Conservation (phyloP, 2,113 vertebrate species). For the Bubalus kerabau region DNA sequence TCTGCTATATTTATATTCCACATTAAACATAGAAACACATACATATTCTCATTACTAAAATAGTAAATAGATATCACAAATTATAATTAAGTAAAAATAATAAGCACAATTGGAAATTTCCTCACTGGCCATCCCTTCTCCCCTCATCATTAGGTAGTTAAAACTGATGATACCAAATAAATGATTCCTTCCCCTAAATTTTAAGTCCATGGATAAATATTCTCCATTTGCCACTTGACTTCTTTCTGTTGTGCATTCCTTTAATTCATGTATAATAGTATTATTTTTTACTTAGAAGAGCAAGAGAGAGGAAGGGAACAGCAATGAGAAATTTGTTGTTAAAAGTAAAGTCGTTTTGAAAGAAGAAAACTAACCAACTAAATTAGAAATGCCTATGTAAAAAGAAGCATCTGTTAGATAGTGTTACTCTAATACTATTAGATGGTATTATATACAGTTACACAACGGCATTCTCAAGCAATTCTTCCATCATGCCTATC, state of each 20-base stretch:
- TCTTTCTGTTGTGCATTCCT: neutral
- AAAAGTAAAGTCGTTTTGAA: neutral
- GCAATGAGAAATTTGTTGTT: neutral
- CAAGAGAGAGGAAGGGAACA: neutral
- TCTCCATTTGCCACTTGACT: neutral
- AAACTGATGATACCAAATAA: neutral
- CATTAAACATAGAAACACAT: neutral
- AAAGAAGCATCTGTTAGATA: neutral
- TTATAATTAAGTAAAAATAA: neutral
- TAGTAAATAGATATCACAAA: neutral
- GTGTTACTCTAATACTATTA: neutral
- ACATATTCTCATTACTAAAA: neutral
- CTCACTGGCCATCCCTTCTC: neutral
- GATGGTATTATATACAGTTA: neutral
- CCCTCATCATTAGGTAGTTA: neutral
- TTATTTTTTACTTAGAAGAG: neutral
- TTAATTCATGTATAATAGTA: neutral
- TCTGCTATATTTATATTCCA: neutral
- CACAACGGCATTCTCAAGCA: neutral
- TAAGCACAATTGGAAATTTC: neutral
- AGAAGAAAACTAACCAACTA: neutral
- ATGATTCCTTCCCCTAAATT: neutral
- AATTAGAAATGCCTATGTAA: neutral
- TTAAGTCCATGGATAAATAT: neutral
- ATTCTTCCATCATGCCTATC: neutral